Base-by-base conservation (phyloP, 2,113 vertebrate species). In the Lophura nycthemera region DNA sequence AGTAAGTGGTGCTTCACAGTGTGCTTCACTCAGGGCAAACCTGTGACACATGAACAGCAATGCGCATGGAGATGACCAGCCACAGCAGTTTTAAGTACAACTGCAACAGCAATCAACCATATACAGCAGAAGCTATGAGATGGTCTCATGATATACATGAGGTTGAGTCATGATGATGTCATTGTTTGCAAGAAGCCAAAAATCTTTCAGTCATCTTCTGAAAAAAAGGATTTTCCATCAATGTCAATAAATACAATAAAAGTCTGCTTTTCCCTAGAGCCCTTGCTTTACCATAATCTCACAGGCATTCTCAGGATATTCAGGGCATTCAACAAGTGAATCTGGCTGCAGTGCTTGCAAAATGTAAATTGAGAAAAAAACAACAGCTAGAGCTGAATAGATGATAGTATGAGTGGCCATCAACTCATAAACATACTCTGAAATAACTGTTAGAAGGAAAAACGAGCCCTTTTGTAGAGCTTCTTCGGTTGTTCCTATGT, bases 381-480 rank as follows among this genome's bases (percentile, higher is more conserved):
- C 71, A 36, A 73, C 6, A 71, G 12, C 48, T n/a, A 60, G 13
- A 25, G 6, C 10, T 14, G 22, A 52, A n/a, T 6, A 73, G 38
- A 50, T 0, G 69, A 34, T 2, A 43, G n/a, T 13, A 78, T 2
- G 1, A 60, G 72, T n/a, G 61, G 32, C 2, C 24, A 73, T 25
- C 48, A 76, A 65, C 6, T 12, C 11, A 29, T 0, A 79, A 67
- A 36, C 0, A 1, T 24, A 85, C 25, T 59, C 22, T 72, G 61
- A 64, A 64, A 64, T 64, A 64, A 18, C 25, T 29, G 10, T 12
- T 29, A 40, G 61, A 64, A 64, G 34, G 61, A 19, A 64, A 38
- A 64, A 48, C 63, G 1, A 61, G 11, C 4, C 79, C 59, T 47
- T 79, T 42, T 14, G 15, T 6, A 60, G 43, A 87, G 32, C 63